Evolutionary conservation across 2,888 invertebrate genomes (phyloP), one percentile per base, ranked within the genome.

Genomic region (Nomada goodeniana): DNA sequence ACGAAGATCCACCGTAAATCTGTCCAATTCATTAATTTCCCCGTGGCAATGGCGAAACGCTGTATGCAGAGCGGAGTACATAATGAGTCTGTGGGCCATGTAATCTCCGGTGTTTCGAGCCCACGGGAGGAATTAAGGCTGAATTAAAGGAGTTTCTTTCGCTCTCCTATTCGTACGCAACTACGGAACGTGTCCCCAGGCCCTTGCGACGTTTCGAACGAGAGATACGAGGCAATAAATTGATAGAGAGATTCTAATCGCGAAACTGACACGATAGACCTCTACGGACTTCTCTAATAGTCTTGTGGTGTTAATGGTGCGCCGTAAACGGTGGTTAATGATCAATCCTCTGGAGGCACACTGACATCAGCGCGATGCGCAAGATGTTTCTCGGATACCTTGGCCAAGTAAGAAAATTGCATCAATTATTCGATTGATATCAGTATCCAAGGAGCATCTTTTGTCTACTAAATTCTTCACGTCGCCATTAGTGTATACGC

Each of bases 91-190:
- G 20, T 2, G 50, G 26, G 23, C 47, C 47, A 26, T 1, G 60
- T 68, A 74, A 78, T 74, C 75, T 55, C 60, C 23, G 2, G 15
- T 42, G 47, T 64, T 47, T 59, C 64, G 29, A 26, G 42, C 57
- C 44, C 57, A 26, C 26, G 15, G 36, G 13, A 71, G 59, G 59
- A 71, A 80, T 70, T 60, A 70, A 59, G 26, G 23, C 4, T 13
- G 76, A 47, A 65, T 76, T 55, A 80, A 71, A 20, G 26, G 47
- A 47, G 13, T 53, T 76, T 72, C 61, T 81, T 73, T 73, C 67
- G 11, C 52, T 47, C 63, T 77, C 80, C 63, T 78, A 68, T 80
- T 5, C 72, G 55, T 36, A 20, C 13, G 59, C 72, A 60, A 80
- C 77, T 73, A 52, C 23, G 18, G 10, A n/a, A 23, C 20, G 23